Conservation (phyloP, 1,140 invertebrate genomes). For the Phocides pigmalion region DNA sequence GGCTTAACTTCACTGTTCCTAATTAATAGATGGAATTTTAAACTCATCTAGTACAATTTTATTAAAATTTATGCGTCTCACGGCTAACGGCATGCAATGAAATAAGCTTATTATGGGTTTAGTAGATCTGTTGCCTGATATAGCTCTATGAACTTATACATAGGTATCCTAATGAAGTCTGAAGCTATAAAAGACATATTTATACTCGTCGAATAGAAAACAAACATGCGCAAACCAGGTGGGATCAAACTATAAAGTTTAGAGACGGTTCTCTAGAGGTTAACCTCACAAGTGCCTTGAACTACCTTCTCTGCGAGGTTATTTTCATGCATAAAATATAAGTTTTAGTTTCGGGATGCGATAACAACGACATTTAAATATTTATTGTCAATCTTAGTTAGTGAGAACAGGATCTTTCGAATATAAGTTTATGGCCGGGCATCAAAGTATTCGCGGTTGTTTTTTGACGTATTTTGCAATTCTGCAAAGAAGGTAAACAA, state of each 20-base stretch:
- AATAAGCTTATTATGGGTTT: too few relatives aligned
- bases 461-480: too few relatives aligned
- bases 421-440: neutral
- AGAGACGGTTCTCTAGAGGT: slow-evolving; percentile 16
- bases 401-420: neutral
- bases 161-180: neutral
- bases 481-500: too few relatives aligned
- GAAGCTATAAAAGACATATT: neutral
- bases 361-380: slow-evolving; percentile 13
- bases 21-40: too few relatives aligned
- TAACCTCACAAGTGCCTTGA: slow-evolving; percentile 20
- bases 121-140: too few relatives aligned
- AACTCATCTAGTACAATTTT: too few relatives aligned
- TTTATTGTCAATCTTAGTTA: slow-evolving; percentile 1
- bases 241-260: slow-evolving; percentile 12
- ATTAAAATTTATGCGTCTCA: too few relatives aligned
- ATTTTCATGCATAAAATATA: slow-evolving; percentile 23
- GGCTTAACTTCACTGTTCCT: too few relatives aligned
- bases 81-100: too few relatives aligned
- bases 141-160: too few relatives aligned
- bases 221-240: neutral
- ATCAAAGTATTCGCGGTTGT: too few relatives aligned
- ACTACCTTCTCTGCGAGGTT: slow-evolving; percentile 15
- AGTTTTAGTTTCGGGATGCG: slow-evolving; percentile 8
- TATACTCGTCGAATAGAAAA: neutral